Percentiles rank a stretch among this genome's conserved stretches.
phyloP scores from a whole-genome alignment of 2,113 vertebrate species.

The Nesogale talazaci region DNA sequence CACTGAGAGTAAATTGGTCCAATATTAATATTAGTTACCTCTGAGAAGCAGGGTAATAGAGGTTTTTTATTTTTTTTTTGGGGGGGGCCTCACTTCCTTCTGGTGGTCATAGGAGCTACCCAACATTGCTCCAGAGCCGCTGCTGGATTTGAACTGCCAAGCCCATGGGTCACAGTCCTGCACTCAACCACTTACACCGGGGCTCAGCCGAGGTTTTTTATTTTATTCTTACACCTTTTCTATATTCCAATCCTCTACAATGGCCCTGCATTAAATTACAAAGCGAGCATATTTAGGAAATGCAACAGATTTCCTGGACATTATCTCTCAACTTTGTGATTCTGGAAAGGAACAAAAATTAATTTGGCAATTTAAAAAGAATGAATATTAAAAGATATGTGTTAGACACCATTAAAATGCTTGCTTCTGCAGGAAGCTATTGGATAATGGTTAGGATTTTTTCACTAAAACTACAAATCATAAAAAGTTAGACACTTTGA shows the following conservation, averaged over 20 bases:
- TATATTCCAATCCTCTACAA: not conserved
- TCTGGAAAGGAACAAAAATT: not conserved
- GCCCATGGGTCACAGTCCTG: too few species aligned
- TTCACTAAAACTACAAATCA: not conserved
- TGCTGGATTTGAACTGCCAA: too few species aligned
- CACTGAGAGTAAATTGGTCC: not conserved
- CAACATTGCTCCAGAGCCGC: too few species aligned
- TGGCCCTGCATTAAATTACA: constrained; percentile 3
- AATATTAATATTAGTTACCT: constrained; percentile 12
- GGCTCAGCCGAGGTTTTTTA: too few species aligned
- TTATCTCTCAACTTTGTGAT: not conserved
- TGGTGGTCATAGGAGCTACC: too few species aligned
- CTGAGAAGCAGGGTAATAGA: not conserved
- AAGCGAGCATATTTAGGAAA: constrained; percentile 26
- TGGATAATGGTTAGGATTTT: not conserved
- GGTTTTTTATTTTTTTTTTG: too few species aligned
- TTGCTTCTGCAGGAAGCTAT: not conserved
- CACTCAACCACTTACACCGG: too few species aligned
- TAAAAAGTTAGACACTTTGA: not conserved
- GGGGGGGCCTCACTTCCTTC: too few species aligned
- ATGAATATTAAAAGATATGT: not conserved
- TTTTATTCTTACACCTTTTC: constrained; percentile 1
- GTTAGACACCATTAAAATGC: not conserved
- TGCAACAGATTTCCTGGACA: constrained; percentile 1
- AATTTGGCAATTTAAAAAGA: constrained; percentile 11